These are phyloP conservation scores for Keiferia lycopersicella DNA, from an alignment of 2,888 invertebrate species.

Conservation along the genomic window DNA sequence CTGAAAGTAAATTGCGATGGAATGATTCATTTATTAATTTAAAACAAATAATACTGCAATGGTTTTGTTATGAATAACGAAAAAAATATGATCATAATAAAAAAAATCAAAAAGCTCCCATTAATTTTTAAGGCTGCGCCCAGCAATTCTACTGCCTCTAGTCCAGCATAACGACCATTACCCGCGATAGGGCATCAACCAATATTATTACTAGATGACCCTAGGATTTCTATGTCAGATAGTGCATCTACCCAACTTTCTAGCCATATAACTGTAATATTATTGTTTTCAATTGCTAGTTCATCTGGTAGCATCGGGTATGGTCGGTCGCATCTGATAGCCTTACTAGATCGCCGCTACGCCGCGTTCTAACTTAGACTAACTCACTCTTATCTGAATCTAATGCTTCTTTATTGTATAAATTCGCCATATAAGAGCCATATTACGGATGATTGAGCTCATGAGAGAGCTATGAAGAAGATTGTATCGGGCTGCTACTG, in stretches of 20 bases:
- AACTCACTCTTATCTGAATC: slow-evolving; percentile 52
- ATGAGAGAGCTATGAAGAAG: slow-evolving; percentile 40
- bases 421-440: slow-evolving; percentile 59
- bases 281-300: slow-evolving; percentile 42
- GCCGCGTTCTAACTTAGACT: slow-evolving; percentile 29
- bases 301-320: slow-evolving; percentile 53
- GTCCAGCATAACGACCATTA: slow-evolving; percentile 19
- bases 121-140: neutral
- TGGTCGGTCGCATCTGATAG: slow-evolving; percentile 54
- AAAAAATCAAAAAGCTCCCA: neutral
- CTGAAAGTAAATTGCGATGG: no score
- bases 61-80: no score
- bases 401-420: slow-evolving; percentile 64
- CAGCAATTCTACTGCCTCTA: neutral
- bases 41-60: no score
- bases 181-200: slow-evolving; percentile 20
- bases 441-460: slow-evolving; percentile 48
- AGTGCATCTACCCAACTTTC: slow-evolving; percentile 24
- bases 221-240: slow-evolving; percentile 28
- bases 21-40: no score
- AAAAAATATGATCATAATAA: no score
- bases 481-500: slow-evolving; percentile 28
- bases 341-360: slow-evolving; percentile 39
- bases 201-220: slow-evolving; percentile 28
- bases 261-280: slow-evolving; percentile 34